phyloP scores from a whole-genome alignment of 2,888 invertebrate species.

The Napeogenes sylphis region DNA sequence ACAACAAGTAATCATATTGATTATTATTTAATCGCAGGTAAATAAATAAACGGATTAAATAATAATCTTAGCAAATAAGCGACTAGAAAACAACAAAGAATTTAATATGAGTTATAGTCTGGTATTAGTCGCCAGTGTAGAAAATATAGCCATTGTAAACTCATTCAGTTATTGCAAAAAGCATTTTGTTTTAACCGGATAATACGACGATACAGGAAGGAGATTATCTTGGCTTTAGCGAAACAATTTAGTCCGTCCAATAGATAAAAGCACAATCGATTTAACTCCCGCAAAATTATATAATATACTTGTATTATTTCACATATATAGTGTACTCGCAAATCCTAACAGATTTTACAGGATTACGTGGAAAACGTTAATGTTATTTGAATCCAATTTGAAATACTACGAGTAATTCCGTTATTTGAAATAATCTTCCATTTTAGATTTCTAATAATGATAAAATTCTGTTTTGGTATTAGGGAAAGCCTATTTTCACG shows the following conservation, averaged over 20 bases:
- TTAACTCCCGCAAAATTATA: conserved; percentile 45
- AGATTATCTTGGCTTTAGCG: conserved; percentile 62
- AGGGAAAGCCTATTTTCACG: conserved; percentile 31
- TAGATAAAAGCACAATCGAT: conserved; percentile 59
- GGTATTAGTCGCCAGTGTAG: conserved; percentile 35
- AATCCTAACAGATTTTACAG: conserved; percentile 52
- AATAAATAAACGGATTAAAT: background rate
- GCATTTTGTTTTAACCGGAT: conserved; percentile 66
- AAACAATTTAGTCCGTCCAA: conserved; percentile 52
- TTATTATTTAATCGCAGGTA: background rate
- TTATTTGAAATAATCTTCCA: conserved; percentile 36
- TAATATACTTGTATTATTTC: conserved; percentile 37
- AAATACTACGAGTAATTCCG: conserved; percentile 41
- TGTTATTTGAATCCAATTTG: conserved; percentile 52
- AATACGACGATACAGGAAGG: conserved; percentile 56
- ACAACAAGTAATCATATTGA: no score
- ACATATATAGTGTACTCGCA: conserved; percentile 36
- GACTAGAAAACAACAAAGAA: background rate
- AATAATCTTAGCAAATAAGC: no score
- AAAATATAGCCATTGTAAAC: conserved; percentile 46
- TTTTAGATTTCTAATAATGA: conserved; percentile 39
- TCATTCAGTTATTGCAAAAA: conserved; percentile 57
- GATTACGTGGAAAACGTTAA: conserved; percentile 55
- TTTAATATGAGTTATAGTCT: conserved; percentile 1
- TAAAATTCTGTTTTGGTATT: conserved; percentile 37